phyloP scores from a whole-genome alignment of 2,113 vertebrate species.

The Prietella phreatophila region DNA sequence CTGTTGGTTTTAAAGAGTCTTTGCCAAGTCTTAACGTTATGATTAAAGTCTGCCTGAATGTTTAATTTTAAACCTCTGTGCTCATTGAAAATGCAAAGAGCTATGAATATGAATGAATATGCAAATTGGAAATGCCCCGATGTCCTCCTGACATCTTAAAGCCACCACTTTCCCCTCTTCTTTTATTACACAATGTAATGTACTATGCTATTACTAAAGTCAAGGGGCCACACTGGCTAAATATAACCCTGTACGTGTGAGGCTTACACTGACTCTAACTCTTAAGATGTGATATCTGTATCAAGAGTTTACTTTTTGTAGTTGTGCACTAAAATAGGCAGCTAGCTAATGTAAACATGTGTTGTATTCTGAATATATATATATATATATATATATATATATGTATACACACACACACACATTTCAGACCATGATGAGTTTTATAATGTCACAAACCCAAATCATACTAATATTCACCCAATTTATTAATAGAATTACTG shows the following conservation, averaged over 20 bases:
- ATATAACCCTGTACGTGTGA: neutral
- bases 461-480: neutral
- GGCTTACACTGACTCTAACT: neutral
- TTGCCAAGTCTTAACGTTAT: neutral
- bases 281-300: neutral
- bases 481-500: neutral
- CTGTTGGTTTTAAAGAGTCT: slow-evolving; percentile 15
- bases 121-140: neutral
- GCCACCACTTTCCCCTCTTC: neutral
- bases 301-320: neutral
- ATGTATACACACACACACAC: too few species aligned
- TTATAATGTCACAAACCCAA: neutral
- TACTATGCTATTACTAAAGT: neutral
- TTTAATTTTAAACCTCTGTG: neutral
- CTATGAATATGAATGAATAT: slow-evolving; percentile 7
- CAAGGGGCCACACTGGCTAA: neutral
- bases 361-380: too few species aligned
- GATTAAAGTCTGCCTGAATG: slow-evolving; percentile 10
- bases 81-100: slow-evolving; percentile 4
- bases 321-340: neutral
- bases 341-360: neutral
- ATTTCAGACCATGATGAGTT: neutral
- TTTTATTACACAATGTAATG: neutral
- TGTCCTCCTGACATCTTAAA: slow-evolving; percentile 8
- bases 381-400: too few species aligned